phyloP scores from a whole-genome alignment of 1,140 invertebrate genomes.

The Berghia stephanieae region DNA sequence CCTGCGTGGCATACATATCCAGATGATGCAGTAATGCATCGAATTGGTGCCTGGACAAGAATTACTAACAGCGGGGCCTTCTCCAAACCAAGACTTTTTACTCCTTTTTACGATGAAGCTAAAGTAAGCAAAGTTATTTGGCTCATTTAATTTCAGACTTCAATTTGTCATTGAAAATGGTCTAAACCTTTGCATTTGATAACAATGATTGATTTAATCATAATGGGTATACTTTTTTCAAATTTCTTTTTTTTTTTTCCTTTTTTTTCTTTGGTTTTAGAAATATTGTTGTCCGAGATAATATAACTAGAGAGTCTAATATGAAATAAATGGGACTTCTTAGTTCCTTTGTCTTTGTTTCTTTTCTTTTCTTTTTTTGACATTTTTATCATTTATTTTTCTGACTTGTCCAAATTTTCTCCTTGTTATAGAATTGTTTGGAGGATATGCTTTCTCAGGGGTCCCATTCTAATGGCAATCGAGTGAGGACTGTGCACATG shows the following conservation, averaged over 20 bases:
- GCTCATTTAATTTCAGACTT: too few species aligned
- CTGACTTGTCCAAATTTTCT: background rate
- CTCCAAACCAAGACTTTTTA: constrained; percentile 86
- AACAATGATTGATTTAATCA: background rate
- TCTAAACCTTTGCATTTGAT: background rate
- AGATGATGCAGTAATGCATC: constrained; percentile 67
- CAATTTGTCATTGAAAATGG: background rate
- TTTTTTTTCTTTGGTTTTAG: constrained; percentile 3
- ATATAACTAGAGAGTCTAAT: too few species aligned
- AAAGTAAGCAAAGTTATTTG: constrained; percentile 76
- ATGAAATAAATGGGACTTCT: too few species aligned
- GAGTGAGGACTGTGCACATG: constrained; percentile 71
- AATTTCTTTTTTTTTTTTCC: constrained; percentile 7
- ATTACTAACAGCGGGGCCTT: constrained; percentile 83
- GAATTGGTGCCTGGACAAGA: constrained; percentile 81
- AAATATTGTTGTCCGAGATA: background rate
- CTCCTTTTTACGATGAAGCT: constrained; percentile 93
- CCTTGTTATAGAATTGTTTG: constrained; percentile 73
- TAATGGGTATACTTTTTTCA: background rate
- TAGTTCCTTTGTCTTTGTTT: background rate
- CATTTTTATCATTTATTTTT: background rate
- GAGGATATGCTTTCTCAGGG: constrained; percentile 80
- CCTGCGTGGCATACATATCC: constrained; percentile 89
- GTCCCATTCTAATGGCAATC: constrained; percentile 74
- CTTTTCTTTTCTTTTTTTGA: background rate